Conservation (phyloP, 2,113 vertebrate genomes). For the Barbus barbus region DNA sequence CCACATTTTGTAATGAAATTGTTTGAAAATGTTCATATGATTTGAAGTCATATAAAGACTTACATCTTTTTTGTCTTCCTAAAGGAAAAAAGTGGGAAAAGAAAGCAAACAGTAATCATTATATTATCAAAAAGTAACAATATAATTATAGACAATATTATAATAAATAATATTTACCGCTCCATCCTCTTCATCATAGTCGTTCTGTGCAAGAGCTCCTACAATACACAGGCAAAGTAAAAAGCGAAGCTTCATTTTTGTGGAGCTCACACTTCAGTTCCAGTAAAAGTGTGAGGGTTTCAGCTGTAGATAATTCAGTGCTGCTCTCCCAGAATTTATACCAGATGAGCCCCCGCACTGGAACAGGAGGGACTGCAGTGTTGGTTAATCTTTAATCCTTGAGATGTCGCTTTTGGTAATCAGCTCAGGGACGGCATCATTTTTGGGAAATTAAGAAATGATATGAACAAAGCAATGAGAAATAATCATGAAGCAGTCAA, state of each 20-base stretch:
- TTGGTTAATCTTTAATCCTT: conserved; percentile 39
- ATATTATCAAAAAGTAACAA: background rate
- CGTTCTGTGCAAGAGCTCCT: conserved; percentile 34
- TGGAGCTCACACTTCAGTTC: conserved; percentile 8
- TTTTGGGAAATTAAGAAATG: conserved; percentile 43
- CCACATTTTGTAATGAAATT: background rate
- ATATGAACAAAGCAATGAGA: background rate
- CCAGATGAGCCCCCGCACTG: background rate
- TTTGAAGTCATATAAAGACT: background rate
- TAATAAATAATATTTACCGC: conserved; percentile 47
- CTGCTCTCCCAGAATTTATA: conserved; percentile 39
- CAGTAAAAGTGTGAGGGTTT: background rate
- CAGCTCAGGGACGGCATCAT: background rate
- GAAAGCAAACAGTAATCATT: background rate
- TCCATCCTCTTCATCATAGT: conserved; percentile 64
- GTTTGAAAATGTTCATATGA: no score
- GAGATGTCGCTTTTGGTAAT: background rate
- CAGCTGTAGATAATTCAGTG: background rate
- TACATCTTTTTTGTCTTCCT: conserved; percentile 12
- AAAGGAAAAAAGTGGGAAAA: background rate
- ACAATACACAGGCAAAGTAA: conserved; percentile 61
- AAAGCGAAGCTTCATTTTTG: conserved; percentile 68
- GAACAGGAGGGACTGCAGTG: background rate
- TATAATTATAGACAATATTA: background rate
- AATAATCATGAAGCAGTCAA: background rate